Conservation (phyloP, 30 jellyfish, hydroid and myxozoan species). For the Cassiopea xamachana region DNA sequence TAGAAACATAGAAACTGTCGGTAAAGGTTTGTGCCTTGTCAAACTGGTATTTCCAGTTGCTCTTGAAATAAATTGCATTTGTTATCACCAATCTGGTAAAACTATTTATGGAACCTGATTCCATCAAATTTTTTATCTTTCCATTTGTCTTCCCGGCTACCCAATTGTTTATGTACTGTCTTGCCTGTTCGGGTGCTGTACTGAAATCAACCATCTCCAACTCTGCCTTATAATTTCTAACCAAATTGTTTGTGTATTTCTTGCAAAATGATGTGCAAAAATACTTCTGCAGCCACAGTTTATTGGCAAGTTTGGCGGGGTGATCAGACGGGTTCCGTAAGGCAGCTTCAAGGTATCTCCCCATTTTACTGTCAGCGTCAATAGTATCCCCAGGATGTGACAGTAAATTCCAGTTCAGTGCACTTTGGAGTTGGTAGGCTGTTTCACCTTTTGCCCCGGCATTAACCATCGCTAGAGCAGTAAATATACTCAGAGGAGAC, state of each 20-base stretch:
- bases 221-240: conserved; percentile 28
- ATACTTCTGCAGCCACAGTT: conserved; percentile 64
- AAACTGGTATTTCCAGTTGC: conserved; percentile 68
- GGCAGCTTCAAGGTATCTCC: conserved; percentile 29
- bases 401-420: conserved; percentile 44
- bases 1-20: conserved; percentile 35
- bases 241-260: conserved; percentile 15
- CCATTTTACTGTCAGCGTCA: conserved; percentile 22
- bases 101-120: conserved; percentile 35
- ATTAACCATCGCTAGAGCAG: conserved; percentile 73
- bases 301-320: conserved; percentile 60
- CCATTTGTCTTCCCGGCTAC: conserved; percentile 58
- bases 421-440: conserved; percentile 49
- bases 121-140: conserved; percentile 59
- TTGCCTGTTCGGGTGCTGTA: conserved; percentile 34
- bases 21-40: conserved; percentile 18
- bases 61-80: conserved; percentile 74
- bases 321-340: background rate
- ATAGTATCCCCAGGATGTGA: conserved; percentile 46
- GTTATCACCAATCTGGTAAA: conserved; percentile 63
- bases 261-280: conserved; percentile 36
- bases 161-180: conserved; percentile 65
- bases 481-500: conserved; percentile 66
- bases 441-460: conserved; percentile 69
- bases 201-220: conserved; percentile 52